Evolutionary conservation across 2,113 vertebrate genomes (phyloP).

Genomic region (Zosterops japonicus): DNA sequence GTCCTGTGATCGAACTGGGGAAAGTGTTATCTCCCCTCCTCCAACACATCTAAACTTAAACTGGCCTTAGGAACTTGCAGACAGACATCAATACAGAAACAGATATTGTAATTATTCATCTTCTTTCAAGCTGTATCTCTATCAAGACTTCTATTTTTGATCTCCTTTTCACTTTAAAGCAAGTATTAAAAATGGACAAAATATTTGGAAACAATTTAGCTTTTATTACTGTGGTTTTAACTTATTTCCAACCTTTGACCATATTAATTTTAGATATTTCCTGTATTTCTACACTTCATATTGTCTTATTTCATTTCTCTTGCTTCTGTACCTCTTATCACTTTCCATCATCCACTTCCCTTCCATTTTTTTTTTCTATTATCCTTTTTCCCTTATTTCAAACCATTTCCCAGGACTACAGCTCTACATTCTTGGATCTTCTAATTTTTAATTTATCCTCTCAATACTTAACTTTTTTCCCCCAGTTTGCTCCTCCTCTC

Average conservation of each 20-base stretch:
- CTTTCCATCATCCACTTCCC: background rate
- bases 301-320: background rate
- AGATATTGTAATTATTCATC: background rate
- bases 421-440: background rate
- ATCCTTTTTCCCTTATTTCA: background rate
- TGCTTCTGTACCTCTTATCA: background rate
- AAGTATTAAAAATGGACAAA: background rate
- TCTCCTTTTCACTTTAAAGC: background rate
- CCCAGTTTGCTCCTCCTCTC: background rate
- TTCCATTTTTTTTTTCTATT: background rate
- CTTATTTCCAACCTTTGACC: background rate
- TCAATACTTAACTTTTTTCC: background rate
- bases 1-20: accelerated
- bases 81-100: background rate
- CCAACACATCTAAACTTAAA: background rate
- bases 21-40: background rate
- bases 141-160: background rate
- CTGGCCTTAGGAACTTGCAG: background rate
- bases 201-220: background rate
- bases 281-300: background rate
- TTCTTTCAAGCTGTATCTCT: background rate
- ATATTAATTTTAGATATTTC: background rate
- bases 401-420: background rate
- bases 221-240: background rate
- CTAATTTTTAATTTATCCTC: background rate